phyloP scores from a whole-genome alignment of 1,140 invertebrate genomes.

The Eurosta solidaginis region DNA sequence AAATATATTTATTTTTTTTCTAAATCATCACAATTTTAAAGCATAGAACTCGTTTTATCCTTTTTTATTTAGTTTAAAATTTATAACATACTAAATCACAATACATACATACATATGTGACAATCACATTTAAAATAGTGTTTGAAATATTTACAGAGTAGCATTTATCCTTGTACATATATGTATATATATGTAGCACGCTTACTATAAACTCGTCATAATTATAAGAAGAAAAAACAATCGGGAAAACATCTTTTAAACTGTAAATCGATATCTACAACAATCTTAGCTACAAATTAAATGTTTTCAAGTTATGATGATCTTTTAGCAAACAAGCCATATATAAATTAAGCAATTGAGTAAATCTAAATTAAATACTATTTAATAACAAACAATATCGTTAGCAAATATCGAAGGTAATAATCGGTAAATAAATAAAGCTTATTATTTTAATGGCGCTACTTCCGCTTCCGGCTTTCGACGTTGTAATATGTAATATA shows the following conservation, averaged over 20 bases:
- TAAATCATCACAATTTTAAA: no score
- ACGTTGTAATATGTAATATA: slow-evolving; percentile 52
- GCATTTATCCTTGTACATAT: background rate
- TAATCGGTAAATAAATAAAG: background rate
- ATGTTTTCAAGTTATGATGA: no score
- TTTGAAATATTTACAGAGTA: slow-evolving; percentile 22
- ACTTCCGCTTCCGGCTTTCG: slow-evolving; percentile 38
- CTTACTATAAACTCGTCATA: background rate
- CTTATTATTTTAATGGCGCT: slow-evolving; percentile 46
- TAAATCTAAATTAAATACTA: no score
- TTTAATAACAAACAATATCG: slow-evolving; percentile 15
- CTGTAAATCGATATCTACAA: no score
- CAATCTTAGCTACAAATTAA: no score
- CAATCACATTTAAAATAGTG: slow-evolving; percentile 18
- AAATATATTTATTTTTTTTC: no score
- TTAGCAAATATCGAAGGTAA: background rate
- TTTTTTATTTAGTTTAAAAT: background rate
- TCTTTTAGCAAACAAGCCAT: no score
- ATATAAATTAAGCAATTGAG: no score
- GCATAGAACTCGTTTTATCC: no score
- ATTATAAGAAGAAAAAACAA: background rate
- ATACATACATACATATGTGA: slow-evolving; percentile 2
- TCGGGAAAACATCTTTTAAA: no score
- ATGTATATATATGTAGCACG: background rate
- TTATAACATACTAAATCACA: slow-evolving; percentile 13